Evolutionary conservation across 2,113 vertebrate species (phyloP).

Genomic region (Vidua chalybeata): DNA sequence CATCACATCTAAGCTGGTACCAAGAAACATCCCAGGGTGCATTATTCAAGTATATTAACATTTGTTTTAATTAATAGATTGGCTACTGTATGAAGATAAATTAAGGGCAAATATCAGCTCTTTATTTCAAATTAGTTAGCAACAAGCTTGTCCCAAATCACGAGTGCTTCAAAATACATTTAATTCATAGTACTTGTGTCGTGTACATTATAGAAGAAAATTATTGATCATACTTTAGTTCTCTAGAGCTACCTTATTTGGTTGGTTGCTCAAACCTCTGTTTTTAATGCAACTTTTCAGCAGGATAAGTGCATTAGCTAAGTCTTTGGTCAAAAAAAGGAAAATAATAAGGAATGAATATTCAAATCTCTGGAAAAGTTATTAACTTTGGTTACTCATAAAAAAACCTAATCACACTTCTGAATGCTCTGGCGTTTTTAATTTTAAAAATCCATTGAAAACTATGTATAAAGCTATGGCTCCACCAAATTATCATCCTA

Average conservation of each 20-base stretch:
- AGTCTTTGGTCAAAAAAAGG: not conserved
- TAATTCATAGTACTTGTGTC: not conserved
- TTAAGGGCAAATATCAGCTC: not conserved
- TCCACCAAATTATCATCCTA: slow-evolving; percentile 19
- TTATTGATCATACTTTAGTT: not conserved
- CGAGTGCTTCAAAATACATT: not conserved
- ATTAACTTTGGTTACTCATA: not conserved
- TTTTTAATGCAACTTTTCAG: not conserved
- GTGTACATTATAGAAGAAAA: not conserved
- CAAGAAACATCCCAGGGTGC: not conserved
- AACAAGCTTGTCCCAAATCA: not conserved
- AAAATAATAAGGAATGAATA: not conserved
- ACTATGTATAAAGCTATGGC: not conserved
- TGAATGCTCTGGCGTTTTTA: not conserved
- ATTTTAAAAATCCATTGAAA: not conserved
- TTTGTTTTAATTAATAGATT: not conserved
- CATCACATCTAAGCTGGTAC: not conserved
- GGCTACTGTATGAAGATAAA: not conserved
- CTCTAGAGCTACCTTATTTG: not conserved
- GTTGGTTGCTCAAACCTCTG: not conserved
- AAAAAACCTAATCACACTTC: not conserved
- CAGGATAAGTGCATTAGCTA: not conserved
- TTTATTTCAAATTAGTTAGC: not conserved
- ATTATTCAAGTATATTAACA: not conserved
- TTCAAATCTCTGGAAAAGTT: not conserved